Evolutionary conservation across 2,888 invertebrate species (phyloP).

Genomic region (Eueremaeus valkanovi): DNA sequence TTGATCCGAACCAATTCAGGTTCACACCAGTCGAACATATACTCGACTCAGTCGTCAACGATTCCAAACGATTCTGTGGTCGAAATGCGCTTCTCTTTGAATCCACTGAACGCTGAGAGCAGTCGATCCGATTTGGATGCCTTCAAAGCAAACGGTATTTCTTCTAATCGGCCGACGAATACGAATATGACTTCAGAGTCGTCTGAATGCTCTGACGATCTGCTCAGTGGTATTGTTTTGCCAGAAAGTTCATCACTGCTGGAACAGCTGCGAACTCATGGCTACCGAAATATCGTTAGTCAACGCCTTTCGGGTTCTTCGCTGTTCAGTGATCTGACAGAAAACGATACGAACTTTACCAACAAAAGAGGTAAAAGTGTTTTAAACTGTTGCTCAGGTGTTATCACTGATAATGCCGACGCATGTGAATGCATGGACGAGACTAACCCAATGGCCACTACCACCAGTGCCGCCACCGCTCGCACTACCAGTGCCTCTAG

Average conservation of each 20-base stretch:
- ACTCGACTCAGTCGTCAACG: neutral
- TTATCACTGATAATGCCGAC: conserved; percentile 4
- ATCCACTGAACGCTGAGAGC: conserved; percentile 9
- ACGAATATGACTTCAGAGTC: neutral
- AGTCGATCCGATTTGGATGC: no score
- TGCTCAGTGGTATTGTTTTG: conserved; percentile 28
- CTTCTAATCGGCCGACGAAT: neutral
- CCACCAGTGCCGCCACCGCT: conserved; percentile 26
- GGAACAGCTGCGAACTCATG: conserved; percentile 47
- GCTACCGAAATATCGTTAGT: conserved; percentile 46
- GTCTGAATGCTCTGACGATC: conserved; percentile 7
- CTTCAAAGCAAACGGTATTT: neutral
- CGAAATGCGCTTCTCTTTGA: conserved; percentile 31
- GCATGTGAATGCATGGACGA: conserved; percentile 30
- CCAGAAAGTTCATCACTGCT: conserved; percentile 44
- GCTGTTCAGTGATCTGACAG: conserved; percentile 18
- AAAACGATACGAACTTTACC: conserved; percentile 15
- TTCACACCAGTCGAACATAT: neutral
- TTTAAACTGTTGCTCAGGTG: conserved; percentile 21
- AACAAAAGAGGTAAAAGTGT: conserved; percentile 34
- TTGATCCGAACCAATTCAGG: neutral
- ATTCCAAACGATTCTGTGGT: conserved; percentile 36
- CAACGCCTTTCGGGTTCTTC: conserved; percentile 44
- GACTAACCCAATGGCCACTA: conserved; percentile 26
- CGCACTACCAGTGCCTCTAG: neutral